Conservation (phyloP, 2,797 vertebrate species). For the Poecile montanus region DNA sequence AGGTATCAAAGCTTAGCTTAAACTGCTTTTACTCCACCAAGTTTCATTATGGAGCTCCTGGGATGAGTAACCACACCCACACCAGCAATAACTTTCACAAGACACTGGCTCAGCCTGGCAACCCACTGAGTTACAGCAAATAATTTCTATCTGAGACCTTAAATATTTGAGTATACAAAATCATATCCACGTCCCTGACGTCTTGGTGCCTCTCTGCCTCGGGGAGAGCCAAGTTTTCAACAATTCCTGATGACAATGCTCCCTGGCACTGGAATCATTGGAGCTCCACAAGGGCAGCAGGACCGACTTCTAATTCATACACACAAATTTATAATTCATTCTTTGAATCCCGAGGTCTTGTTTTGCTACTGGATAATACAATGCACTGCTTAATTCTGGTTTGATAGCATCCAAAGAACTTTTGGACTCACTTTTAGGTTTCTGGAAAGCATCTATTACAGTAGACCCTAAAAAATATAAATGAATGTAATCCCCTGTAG, state of each 20-base stretch:
- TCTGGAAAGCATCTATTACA: slow-evolving; percentile 30
- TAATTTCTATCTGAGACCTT: background rate
- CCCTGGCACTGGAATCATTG: background rate
- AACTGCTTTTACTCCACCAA: background rate
- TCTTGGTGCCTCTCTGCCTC: background rate
- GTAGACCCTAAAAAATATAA: slow-evolving; percentile 48
- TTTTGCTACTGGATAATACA: background rate
- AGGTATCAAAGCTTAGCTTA: background rate
- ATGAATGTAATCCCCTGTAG: slow-evolving; percentile 49
- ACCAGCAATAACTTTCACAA: background rate
- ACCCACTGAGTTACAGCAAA: background rate
- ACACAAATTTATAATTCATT: background rate
- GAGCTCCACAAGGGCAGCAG: background rate
- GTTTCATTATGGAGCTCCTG: background rate
- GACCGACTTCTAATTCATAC: background rate
- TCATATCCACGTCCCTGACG: background rate
- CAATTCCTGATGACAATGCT: background rate
- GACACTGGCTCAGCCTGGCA: background rate
- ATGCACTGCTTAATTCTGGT: background rate
- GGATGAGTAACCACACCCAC: background rate
- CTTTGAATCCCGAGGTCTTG: background rate
- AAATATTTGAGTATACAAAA: background rate
- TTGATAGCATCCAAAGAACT: slow-evolving; percentile 37
- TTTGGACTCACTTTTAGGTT: slow-evolving; percentile 13
- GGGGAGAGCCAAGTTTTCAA: background rate